Percentiles rank a stretch among this genome's conserved stretches.
Evolutionary conservation across 2,888 invertebrate species (phyloP).

Genomic region (Argyra leucocephala): DNA sequence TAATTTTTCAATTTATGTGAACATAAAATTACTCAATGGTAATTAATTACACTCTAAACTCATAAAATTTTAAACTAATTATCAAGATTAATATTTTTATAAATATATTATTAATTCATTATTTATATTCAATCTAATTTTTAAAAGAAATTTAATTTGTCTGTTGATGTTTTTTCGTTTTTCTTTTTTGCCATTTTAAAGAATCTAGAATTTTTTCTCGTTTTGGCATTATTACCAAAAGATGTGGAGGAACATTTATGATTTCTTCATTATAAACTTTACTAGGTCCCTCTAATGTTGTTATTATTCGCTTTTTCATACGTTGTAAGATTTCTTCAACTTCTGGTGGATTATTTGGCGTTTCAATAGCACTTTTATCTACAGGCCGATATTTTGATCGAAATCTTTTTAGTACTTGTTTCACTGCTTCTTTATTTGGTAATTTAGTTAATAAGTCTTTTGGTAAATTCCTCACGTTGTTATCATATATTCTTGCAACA

Average conservation of each 20-base stretch:
- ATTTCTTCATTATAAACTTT: slow-evolving; percentile 3
- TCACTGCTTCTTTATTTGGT: neutral
- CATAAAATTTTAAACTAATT: too few relatives aligned
- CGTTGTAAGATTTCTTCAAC: neutral
- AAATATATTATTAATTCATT: too few relatives aligned
- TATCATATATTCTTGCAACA: neutral
- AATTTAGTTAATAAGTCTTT: neutral
- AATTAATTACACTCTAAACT: too few relatives aligned
- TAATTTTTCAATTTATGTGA: too few relatives aligned
- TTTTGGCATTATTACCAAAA: neutral
- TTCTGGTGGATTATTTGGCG: neutral
- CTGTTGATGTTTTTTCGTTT: neutral
- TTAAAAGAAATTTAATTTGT: too few relatives aligned
- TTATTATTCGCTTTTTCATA: neutral
- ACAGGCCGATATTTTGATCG: neutral
- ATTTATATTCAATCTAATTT: too few relatives aligned
- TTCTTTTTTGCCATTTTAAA: slow-evolving; percentile 1
- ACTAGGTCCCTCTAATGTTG: neutral
- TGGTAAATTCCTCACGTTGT: neutral
- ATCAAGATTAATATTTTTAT: too few relatives aligned
- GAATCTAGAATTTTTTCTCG: neutral
- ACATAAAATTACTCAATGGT: too few relatives aligned
- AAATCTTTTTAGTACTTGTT: neutral
- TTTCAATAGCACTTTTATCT: neutral
- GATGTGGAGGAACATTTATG: neutral